phyloP scores from a whole-genome alignment of 2,888 invertebrate genomes.

The Sinelater perroti region DNA sequence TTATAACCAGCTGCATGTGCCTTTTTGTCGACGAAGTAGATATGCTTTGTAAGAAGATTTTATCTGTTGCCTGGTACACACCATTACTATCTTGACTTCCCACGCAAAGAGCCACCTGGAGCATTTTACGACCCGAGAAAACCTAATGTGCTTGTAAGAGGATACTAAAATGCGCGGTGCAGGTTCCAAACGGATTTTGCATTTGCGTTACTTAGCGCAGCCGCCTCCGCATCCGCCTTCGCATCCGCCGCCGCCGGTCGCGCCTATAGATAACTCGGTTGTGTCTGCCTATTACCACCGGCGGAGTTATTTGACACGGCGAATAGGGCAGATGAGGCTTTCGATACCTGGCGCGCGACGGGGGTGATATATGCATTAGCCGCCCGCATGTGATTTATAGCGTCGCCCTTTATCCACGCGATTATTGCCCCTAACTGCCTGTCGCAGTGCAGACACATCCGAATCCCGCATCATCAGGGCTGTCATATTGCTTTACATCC shows the following conservation, averaged over 20 bases:
- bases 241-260: neutral
- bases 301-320: slow-evolving; percentile 9
- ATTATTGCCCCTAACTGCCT: slow-evolving; percentile 40
- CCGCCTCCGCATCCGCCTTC: neutral
- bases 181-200: neutral
- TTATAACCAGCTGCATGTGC: too few species aligned
- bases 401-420: slow-evolving; percentile 37
- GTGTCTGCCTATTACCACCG: slow-evolving; percentile 12
- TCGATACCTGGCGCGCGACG: slow-evolving; percentile 33
- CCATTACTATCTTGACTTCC: too few species aligned
- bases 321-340: slow-evolving; percentile 26
- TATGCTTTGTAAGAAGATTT: too few species aligned
- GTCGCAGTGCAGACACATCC: slow-evolving; percentile 39
- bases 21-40: too few species aligned
- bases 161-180: neutral
- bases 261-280: slow-evolving; percentile 9
- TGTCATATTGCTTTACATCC: slow-evolving; percentile 37
- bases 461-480: slow-evolving; percentile 37
- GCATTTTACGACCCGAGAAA: neutral
- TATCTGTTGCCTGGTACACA: too few species aligned
- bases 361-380: slow-evolving; percentile 38
- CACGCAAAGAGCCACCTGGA: neutral
- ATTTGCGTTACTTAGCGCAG: neutral
- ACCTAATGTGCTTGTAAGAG: neutral
- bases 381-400: slow-evolving; percentile 37